Base-by-base conservation (phyloP, 2,888 invertebrate species). In the Capitulum mitella region DNA sequence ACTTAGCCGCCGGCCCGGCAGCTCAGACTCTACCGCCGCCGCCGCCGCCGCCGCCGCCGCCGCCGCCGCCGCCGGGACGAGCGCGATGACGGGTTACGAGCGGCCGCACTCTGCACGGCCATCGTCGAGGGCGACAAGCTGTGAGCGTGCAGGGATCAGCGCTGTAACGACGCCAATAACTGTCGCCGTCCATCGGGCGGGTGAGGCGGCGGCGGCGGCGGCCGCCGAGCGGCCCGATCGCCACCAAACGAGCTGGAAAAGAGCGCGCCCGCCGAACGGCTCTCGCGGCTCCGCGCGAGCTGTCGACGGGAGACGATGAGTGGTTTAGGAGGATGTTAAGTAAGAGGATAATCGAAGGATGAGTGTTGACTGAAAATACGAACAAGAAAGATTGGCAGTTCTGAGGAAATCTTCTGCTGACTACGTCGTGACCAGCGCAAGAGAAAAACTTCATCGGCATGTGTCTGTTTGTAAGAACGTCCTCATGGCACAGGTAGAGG, bases 171-270 rank as follows among this genome's bases (percentile, higher is more conserved):
- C 19, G 26, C 40, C 70, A 37, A 70, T 70, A 70, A 70, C 70
- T 70, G 70, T 70, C 70, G 64, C 70, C 70, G 40, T 70, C 37
- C 37, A 70, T 70, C 70, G 70, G 70, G 34, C 0, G 64, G 5
- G 64, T 10, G 19, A 16, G 37, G 70, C 29, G 37, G 37, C 40
- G 40, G 37, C 40, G 22, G 70, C 29, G 40, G 70, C 40, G 70
- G 37, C 40, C 8, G 5, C 34, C 40, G 40, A 6, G 58, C 29
- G 58, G 58, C 58, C 58, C 58, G 58, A 58, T 29, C 58, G 58
- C 58, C 3, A 8, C 58, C 58, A n/a, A 58, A 58, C 58, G n/a
- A 12, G 58, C 58, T 29, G 58, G 58, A 29, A 58, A 58, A 58
- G 58, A 29, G 29, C 43, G 43, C 43, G 43, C 43, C 43, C 43